These are phyloP conservation scores for Branchipolynoe longqiensis DNA, from an alignment of 2,888 invertebrate species.

Conservation along the genomic window DNA sequence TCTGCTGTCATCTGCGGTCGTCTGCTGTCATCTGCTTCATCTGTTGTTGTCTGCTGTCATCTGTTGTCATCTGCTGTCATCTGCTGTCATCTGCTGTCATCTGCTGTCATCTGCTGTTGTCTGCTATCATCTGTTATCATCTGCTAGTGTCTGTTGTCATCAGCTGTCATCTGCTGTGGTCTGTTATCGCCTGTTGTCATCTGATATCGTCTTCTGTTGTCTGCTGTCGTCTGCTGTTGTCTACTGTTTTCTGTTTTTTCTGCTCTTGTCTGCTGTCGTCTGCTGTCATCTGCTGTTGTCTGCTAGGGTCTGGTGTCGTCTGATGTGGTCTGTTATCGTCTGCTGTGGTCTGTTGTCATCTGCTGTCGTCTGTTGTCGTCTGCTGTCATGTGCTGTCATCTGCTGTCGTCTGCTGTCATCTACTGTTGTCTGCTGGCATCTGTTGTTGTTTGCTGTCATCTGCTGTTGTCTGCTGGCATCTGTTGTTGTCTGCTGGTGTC, in stretches of 20 bases:
- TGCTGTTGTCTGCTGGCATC: background rate
- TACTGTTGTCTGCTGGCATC: background rate
- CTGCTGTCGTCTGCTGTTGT: background rate
- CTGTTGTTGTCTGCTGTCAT: too few species aligned
- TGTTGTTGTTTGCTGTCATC: background rate
- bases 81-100: too few species aligned
- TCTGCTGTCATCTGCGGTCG: too few species aligned
- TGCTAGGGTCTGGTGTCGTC: background rate
- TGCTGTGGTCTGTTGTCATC: background rate
- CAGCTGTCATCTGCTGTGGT: background rate
- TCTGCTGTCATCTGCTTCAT: too few species aligned
- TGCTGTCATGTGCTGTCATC: background rate
- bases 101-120: background rate
- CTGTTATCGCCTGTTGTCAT: background rate
- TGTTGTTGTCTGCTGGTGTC: too few species aligned
- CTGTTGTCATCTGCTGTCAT: too few species aligned
- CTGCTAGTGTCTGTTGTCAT: background rate
- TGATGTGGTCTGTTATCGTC: background rate
- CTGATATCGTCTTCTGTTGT: background rate
- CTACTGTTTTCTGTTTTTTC: background rate
- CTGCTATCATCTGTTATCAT: background rate
- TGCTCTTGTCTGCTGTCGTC: background rate
- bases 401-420: background rate
- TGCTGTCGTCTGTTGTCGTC: background rate
- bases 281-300: background rate